Evolutionary conservation across 2,888 invertebrate species (phyloP).

Genomic region (Leptinotarsa haldemani): DNA sequence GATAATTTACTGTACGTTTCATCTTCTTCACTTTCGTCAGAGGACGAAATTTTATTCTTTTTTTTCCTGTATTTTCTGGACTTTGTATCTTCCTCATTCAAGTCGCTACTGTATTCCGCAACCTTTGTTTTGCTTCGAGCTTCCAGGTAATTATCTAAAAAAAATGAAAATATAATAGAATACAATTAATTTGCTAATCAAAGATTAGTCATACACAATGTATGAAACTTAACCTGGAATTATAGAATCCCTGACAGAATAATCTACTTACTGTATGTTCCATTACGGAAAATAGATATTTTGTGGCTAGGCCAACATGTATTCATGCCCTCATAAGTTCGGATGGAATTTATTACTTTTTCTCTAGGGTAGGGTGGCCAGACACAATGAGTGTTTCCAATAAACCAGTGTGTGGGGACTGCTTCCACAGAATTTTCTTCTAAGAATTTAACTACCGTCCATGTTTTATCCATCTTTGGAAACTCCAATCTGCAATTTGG

Average conservation of each 20-base stretch:
- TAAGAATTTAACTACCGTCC: slow-evolving; percentile 15
- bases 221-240: too few species aligned
- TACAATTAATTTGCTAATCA: not conserved
- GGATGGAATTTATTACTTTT: slow-evolving; percentile 20
- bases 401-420: slow-evolving; percentile 7
- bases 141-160: slow-evolving; percentile 16
- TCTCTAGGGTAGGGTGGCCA: slow-evolving; percentile 2
- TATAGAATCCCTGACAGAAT: too few species aligned
- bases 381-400: not conserved
- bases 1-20: not conserved
- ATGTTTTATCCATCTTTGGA: not conserved
- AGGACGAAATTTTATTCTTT: not conserved
- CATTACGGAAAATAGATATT: too few species aligned
- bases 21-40: slow-evolving; percentile 16
- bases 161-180: slow-evolving; percentile 5
- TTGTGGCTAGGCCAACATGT: too few species aligned
- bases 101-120: slow-evolving; percentile 19
- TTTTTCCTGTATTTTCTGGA: slow-evolving; percentile 7
- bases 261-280: too few species aligned
- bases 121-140: slow-evolving; percentile 19
- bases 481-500: not conserved
- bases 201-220: not conserved
- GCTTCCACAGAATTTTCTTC: slow-evolving; percentile 17
- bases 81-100: slow-evolving; percentile 17
- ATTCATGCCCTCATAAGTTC: slow-evolving; percentile 3